phyloP scores from a whole-genome alignment of 2,113 vertebrate species.

The Beaufortia kweichowensis region DNA sequence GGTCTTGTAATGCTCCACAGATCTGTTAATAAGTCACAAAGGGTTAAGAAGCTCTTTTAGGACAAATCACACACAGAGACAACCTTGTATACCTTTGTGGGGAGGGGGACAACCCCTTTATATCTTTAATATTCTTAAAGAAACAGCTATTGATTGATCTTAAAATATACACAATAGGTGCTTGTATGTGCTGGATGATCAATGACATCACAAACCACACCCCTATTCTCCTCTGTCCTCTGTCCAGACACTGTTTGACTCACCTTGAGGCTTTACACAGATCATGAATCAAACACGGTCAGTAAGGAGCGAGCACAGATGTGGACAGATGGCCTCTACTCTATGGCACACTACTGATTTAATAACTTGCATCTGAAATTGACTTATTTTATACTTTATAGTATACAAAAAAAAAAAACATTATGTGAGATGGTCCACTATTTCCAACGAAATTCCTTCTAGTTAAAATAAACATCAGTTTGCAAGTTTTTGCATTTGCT shows the following conservation, averaged over 20 bases:
- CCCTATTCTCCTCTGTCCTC: background rate
- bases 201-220: background rate
- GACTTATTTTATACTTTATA: too few species aligned
- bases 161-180: too few species aligned
- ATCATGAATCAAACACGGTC: background rate
- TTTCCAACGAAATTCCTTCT: too few species aligned
- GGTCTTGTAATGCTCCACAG: background rate
- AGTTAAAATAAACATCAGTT: background rate
- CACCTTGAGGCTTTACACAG: slow-evolving; percentile 33
- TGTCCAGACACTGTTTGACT: background rate
- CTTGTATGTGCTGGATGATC: too few species aligned
- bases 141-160: background rate
- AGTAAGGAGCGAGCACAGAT: background rate
- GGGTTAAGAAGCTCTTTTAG: background rate
- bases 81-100: slow-evolving; percentile 27
- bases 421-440: too few species aligned
- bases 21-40: slow-evolving; percentile 15
- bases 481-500: background rate
- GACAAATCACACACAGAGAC: background rate
- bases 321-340: slow-evolving; percentile 1
- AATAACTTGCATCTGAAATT: too few species aligned
- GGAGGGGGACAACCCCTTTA: background rate
- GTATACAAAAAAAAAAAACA: too few species aligned
- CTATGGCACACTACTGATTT: background rate
- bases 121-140: slow-evolving; percentile 1